Percentiles rank a stretch among this genome's conserved stretches.
phyloP scores from a whole-genome alignment of 2,797 vertebrate species.

The Pterois miles region DNA sequence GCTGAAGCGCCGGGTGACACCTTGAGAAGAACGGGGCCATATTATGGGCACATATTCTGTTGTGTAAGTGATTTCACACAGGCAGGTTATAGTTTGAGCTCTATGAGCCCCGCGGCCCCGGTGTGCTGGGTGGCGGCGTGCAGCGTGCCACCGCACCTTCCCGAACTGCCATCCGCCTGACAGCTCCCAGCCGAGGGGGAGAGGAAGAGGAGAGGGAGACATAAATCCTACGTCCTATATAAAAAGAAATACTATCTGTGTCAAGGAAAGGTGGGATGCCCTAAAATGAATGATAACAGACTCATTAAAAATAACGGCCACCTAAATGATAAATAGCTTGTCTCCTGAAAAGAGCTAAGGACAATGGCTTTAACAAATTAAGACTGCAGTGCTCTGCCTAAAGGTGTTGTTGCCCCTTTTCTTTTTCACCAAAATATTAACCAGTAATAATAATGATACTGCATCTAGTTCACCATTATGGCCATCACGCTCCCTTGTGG shows the following conservation, averaged over 20 bases:
- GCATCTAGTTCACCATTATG: constrained; percentile 55
- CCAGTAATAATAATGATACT: constrained; percentile 51
- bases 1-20: constrained; percentile 5
- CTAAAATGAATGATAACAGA: constrained; percentile 91
- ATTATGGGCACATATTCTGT: constrained; percentile 35
- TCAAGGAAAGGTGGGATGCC: constrained; percentile 89
- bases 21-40: not conserved
- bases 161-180: constrained; percentile 71
- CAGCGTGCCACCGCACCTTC: constrained; percentile 42
- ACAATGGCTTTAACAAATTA: constrained; percentile 84
- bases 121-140: constrained; percentile 31
- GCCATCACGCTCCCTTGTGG: constrained; percentile 32
- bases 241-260: constrained; percentile 89
- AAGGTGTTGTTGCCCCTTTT: constrained; percentile 73
- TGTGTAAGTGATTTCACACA: constrained; percentile 52
- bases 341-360: constrained; percentile 81
- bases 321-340: constrained; percentile 85
- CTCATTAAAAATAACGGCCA: constrained; percentile 90
- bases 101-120: constrained; percentile 34
- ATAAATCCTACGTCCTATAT: constrained; percentile 90
- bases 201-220: constrained; percentile 71
- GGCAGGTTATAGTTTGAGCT: constrained; percentile 30
- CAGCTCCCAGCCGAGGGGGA: constrained; percentile 70
- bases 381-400: constrained; percentile 74
- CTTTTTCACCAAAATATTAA: constrained; percentile 67